Base-by-base conservation (phyloP, 2,113 vertebrate genomes). In the Puffinus mauretanicus region DNA sequence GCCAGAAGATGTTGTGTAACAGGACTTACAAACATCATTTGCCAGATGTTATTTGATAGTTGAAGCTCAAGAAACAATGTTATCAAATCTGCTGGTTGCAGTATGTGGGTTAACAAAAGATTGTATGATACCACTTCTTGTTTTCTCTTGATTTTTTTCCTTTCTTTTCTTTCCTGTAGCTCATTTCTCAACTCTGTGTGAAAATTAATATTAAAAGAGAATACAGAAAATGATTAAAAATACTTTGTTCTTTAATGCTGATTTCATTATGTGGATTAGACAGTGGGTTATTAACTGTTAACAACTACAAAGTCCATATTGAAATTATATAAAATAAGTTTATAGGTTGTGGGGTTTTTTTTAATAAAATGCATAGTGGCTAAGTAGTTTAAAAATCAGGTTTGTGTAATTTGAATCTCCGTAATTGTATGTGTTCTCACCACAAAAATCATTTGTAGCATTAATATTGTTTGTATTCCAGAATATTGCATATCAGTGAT, bases 11-110 rank as follows among this genome's bases (percentile, higher is more conserved):
- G 94, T 96, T 97, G 94, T 95, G 86, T 97, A 97, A 96, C 62
- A 86, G 90, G 94, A 77, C 90, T 97, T 97, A 97, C 29, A 97
- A 96, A 79, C 93, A 97, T 93, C 70, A 95, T 72, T 92, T 88
- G 88, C 96, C 97, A 98, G 97, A 95, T 98, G 96, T 97, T 97
- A 96, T 96, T 95, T 95, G 79, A 80, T 97, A 95, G 83, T 86
- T 81, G 69, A 85, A 95, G 85, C 94, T 96, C 96, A 88, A 72
- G 94, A 89, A 92, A 96, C 67, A 93, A 89, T 92, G 62, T 95
- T 96, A 73, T 86, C 64, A 96, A 85, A 96, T 95, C 64, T 97
- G 57, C 82, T 91, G 67, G 46, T 42, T 95, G 55, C 32, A 60
- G 86, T 32, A 65, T 93, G 71, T 90, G 82, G 88, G 86, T 97